A percentile compares a stretch with the other conserved stretches of the same genome.
Conservation (phyloP, 2,888 invertebrate species). For the Colostygia pectinataria region DNA sequence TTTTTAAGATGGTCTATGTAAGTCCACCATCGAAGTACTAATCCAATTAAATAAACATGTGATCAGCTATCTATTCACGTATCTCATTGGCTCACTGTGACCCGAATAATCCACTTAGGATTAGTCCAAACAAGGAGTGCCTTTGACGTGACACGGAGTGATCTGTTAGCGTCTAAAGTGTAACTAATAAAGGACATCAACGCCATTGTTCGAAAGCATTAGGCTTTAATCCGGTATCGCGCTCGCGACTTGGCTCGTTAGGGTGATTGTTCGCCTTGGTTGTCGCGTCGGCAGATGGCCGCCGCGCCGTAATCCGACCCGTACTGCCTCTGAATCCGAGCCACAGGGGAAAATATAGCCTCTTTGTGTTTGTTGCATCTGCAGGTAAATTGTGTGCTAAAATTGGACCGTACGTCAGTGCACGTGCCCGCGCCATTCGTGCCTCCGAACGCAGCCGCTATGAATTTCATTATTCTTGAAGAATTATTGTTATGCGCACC, state of each 20-base stretch:
- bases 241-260: slow-evolving; percentile 71
- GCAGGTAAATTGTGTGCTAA: slow-evolving; percentile 80
- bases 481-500: slow-evolving; percentile 73
- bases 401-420: slow-evolving; percentile 63
- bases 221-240: slow-evolving; percentile 78
- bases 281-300: slow-evolving; percentile 76
- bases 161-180: slow-evolving; percentile 77
- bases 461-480: slow-evolving; percentile 74
- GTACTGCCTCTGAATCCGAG: slow-evolving; percentile 43
- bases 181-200: slow-evolving; percentile 69
- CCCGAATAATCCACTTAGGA: slow-evolving; percentile 76
- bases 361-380: slow-evolving; percentile 82
- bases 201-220: slow-evolving; percentile 76
- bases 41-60: slow-evolving; percentile 52
- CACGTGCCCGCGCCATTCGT: slow-evolving; percentile 65
- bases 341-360: slow-evolving; percentile 60
- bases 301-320: slow-evolving; percentile 76
- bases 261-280: slow-evolving; percentile 73
- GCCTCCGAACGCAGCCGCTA: slow-evolving; percentile 68
- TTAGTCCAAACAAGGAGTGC: slow-evolving; percentile 75
- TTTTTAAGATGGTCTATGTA: slow-evolving; percentile 16
- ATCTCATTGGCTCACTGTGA: slow-evolving; percentile 46
- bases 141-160: slow-evolving; percentile 71
- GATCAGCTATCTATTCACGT: slow-evolving; percentile 41
- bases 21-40: slow-evolving; percentile 28